phyloP scores from a whole-genome alignment of 1,140 invertebrate genomes.

The Oscheius sp. region DNA sequence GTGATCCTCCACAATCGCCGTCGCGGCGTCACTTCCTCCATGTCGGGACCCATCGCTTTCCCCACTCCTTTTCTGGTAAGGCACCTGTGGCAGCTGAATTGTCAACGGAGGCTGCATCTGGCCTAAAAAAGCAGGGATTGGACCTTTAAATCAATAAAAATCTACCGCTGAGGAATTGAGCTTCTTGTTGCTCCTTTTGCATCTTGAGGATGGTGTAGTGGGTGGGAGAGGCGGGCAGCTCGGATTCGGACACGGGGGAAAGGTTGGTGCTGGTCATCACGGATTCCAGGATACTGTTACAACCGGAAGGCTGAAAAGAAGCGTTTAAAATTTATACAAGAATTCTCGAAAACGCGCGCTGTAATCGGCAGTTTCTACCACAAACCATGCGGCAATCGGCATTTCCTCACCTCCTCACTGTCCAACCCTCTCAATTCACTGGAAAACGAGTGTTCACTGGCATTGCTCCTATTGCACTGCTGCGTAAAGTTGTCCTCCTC shows the following conservation, averaged over 20 bases:
- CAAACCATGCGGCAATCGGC: too few relatives aligned
- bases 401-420: too few relatives aligned
- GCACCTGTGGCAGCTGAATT: too few relatives aligned
- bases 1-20: background rate
- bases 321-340: too few relatives aligned
- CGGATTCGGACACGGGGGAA: background rate
- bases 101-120: background rate
- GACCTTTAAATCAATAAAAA: too few relatives aligned
- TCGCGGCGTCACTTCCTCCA: slow-evolving; percentile 1
- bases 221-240: background rate
- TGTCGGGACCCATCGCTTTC: background rate
- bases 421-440: too few relatives aligned
- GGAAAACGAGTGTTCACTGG: background rate
- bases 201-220: background rate
- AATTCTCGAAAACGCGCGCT: too few relatives aligned
- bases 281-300: background rate
- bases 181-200: background rate
- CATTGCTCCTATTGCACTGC: background rate
- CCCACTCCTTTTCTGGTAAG: too few relatives aligned
- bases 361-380: too few relatives aligned
- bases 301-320: background rate
- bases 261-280: background rate
- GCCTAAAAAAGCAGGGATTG: background rate
- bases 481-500: background rate
- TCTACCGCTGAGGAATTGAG: too few relatives aligned